These are phyloP conservation scores for Drosophila aldrichi DNA, from an alignment of 2,888 invertebrate species.

Conservation along the genomic window DNA sequence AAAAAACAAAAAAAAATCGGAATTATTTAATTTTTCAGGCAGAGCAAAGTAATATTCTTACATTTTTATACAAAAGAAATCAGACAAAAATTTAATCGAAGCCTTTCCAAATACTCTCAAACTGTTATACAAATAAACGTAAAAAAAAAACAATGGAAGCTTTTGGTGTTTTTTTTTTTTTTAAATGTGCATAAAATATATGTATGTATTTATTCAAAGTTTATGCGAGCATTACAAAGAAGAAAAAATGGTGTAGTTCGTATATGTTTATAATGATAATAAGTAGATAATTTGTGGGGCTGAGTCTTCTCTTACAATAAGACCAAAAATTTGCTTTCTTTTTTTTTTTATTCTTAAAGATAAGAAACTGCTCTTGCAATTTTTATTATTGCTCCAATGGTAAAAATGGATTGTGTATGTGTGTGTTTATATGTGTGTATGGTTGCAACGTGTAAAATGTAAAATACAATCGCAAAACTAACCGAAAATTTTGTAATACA, in stretches of 20 bases:
- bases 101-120: constrained; percentile 21
- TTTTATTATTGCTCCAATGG: constrained; percentile 23
- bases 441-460: not conserved
- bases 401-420: not conserved
- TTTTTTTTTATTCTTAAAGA: constrained; percentile 23
- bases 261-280: constrained; percentile 32
- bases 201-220: constrained; percentile 55
- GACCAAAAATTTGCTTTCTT: constrained; percentile 15
- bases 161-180: constrained; percentile 11
- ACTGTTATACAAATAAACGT: constrained; percentile 40
- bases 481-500: constrained; percentile 21
- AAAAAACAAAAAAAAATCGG: constrained; percentile 10
- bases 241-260: constrained; percentile 19
- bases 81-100: not conserved
- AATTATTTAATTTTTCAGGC: constrained; percentile 24
- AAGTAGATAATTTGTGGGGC: constrained; percentile 32
- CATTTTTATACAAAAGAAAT: too few relatives aligned
- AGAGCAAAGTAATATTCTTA: constrained; percentile 10
- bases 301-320: constrained; percentile 35
- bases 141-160: constrained; percentile 13
- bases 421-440: not conserved
- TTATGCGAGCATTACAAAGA: constrained; percentile 38
- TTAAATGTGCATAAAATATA: constrained; percentile 58
- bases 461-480: constrained; percentile 22
- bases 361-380: constrained; percentile 32